Evolutionary conservation across 2,113 vertebrate genomes (phyloP).

Genomic region (Otus sunia): DNA sequence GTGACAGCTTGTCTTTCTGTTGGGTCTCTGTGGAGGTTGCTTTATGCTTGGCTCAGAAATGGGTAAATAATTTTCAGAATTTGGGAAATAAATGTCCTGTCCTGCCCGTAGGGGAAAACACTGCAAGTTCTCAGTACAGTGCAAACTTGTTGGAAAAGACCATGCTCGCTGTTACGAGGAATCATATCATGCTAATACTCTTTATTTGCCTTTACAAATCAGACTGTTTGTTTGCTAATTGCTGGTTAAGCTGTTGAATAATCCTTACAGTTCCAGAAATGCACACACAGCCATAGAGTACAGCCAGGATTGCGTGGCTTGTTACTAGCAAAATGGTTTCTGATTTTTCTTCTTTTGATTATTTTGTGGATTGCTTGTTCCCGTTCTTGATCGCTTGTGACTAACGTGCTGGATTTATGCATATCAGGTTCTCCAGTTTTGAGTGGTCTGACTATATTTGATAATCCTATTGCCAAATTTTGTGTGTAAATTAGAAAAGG

Average conservation of each 20-base stretch:
- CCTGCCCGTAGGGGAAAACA: neutral
- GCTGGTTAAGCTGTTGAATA: neutral
- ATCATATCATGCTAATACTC: neutral
- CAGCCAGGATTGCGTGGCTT: neutral
- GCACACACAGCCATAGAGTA: neutral
- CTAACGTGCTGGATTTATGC: neutral
- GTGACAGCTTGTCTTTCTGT: neutral
- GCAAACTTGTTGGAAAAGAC: neutral
- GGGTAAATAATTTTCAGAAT: neutral
- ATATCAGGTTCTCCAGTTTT: neutral
- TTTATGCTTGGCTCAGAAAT: neutral
- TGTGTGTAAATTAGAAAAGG: neutral
- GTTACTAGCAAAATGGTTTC: neutral
- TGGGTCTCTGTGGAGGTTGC: neutral
- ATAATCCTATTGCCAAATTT: constrained; percentile 16
- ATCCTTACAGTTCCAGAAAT: neutral
- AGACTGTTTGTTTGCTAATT: neutral
- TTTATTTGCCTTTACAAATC: neutral
- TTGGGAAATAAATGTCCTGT: neutral
- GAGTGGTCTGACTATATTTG: neutral
- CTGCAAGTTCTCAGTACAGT: neutral
- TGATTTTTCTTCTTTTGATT: neutral
- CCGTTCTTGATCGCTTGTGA: fast-evolving
- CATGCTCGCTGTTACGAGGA: neutral
- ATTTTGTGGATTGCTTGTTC: neutral